Evolutionary conservation across 1,140 invertebrate species (phyloP).

Genomic region (Drosophila navojoa): DNA sequence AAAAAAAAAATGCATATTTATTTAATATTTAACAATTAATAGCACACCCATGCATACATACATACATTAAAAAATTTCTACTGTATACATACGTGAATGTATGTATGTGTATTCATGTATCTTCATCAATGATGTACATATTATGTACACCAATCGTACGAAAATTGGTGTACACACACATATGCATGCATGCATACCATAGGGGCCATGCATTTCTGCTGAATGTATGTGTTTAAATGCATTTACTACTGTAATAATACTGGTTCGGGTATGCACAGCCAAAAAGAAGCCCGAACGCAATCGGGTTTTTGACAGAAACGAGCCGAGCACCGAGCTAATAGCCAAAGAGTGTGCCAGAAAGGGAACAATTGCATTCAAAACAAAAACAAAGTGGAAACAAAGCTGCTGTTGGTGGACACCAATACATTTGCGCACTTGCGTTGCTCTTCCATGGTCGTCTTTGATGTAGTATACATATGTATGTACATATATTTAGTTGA

Average conservation of each 20-base stretch:
- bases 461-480: constrained; percentile 34
- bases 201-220: background rate
- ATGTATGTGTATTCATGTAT: background rate
- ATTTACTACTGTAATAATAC: constrained; percentile 26
- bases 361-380: constrained; percentile 46
- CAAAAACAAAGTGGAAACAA: constrained; percentile 53
- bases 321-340: constrained; percentile 19
- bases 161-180: constrained; percentile 29
- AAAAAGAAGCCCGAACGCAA: constrained; percentile 22
- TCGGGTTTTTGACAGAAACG: constrained; percentile 29
- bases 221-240: constrained; percentile 15
- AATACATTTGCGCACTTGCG: constrained; percentile 26
- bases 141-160: constrained; percentile 33
- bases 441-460: constrained; percentile 38
- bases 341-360: constrained; percentile 34
- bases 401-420: constrained; percentile 43
- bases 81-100: constrained; percentile 1
- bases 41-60: background rate
- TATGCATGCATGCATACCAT: constrained; percentile 11
- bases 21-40: constrained; percentile 1
- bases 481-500: background rate
- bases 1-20: background rate
- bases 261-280: constrained; percentile 40
- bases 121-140: constrained; percentile 36
- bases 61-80: too few species aligned